Percentiles rank a stretch among this genome's conserved stretches.
Conservation (phyloP, 1,140 invertebrate species). For the Chlorops oryzae region DNA sequence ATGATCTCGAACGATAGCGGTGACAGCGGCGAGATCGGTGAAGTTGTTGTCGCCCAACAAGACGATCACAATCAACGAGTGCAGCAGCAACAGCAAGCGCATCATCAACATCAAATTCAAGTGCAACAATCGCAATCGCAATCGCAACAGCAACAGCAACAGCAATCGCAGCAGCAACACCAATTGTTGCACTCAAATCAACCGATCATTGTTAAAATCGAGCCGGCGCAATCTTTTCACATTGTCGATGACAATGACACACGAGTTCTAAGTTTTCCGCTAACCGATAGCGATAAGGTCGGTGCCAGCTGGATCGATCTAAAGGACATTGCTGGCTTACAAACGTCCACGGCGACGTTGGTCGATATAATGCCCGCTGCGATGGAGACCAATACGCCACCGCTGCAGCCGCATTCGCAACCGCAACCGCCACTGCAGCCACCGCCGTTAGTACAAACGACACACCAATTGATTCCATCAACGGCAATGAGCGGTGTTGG, state of each 20-base stretch:
- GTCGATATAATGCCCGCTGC: slow-evolving; percentile 41
- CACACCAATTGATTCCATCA: too few relatives aligned
- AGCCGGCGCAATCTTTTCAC: slow-evolving; percentile 41
- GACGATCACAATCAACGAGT: not conserved
- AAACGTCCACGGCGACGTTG: slow-evolving; percentile 29
- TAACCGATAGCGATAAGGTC: slow-evolving; percentile 36
- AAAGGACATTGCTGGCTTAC: slow-evolving; percentile 40
- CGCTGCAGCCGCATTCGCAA: not conserved
- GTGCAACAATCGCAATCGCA: slow-evolving; percentile 33
- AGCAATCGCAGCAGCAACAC: slow-evolving; percentile 3
- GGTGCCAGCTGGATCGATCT: slow-evolving; percentile 45
- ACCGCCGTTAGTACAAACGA: slow-evolving; percentile 17
- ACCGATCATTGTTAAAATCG: slow-evolving; percentile 43
- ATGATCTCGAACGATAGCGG: not conserved
- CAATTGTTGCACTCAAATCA: slow-evolving; percentile 20
- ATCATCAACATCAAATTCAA: slow-evolving; percentile 22
- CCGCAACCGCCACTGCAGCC: slow-evolving; percentile 12
- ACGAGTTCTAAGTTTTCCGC: slow-evolving; percentile 34
- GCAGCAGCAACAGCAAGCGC: slow-evolving; percentile 5
- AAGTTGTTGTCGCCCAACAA: not conserved
- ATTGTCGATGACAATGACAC: slow-evolving; percentile 42
- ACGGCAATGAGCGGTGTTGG: not conserved
- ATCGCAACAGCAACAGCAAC: slow-evolving; percentile 11
- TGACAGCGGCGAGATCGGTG: slow-evolving; percentile 4
- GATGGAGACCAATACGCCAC: slow-evolving; percentile 24